Conservation (phyloP, 2,888 invertebrate genomes). For the Leuctra nigra region DNA sequence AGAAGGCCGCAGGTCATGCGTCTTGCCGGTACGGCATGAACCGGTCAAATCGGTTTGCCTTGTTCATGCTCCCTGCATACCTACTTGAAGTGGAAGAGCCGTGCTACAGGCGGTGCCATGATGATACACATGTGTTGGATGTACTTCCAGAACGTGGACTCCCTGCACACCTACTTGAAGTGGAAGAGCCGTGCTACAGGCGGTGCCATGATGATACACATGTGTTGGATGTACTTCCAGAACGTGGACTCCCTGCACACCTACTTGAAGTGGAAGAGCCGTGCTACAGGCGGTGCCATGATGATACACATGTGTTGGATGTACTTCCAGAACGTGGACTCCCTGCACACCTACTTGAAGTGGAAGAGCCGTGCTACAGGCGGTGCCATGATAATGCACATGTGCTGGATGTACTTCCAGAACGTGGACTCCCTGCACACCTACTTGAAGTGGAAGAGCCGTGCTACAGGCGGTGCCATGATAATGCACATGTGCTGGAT, state of each 20-base stretch:
- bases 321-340: conserved; percentile 20
- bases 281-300: conserved; percentile 13
- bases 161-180: conserved; percentile 20
- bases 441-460: conserved; percentile 16
- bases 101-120: conserved; percentile 13
- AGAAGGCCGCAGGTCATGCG: too few species aligned
- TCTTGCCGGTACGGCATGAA: too few species aligned
- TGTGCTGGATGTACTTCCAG: conserved; percentile 17
- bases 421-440: conserved; percentile 20
- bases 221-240: conserved; percentile 18
- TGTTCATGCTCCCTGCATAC: too few species aligned
- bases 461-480: conserved; percentile 13
- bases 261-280: conserved; percentile 16
- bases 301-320: conserved; percentile 7
- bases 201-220: conserved; percentile 8
- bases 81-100: conserved; percentile 16
- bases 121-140: conserved; percentile 7
- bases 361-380: conserved; percentile 10
- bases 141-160: conserved; percentile 20
- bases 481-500: conserved; percentile 6
- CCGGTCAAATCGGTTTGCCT: too few species aligned
- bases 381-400: conserved; percentile 8
- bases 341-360: conserved; percentile 20
- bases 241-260: conserved; percentile 21
- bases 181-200: conserved; percentile 10